Percentiles rank a stretch among this genome's conserved stretches.
phyloP scores from a whole-genome alignment of 1,140 invertebrate genomes.

The Listronotus oregonensis region DNA sequence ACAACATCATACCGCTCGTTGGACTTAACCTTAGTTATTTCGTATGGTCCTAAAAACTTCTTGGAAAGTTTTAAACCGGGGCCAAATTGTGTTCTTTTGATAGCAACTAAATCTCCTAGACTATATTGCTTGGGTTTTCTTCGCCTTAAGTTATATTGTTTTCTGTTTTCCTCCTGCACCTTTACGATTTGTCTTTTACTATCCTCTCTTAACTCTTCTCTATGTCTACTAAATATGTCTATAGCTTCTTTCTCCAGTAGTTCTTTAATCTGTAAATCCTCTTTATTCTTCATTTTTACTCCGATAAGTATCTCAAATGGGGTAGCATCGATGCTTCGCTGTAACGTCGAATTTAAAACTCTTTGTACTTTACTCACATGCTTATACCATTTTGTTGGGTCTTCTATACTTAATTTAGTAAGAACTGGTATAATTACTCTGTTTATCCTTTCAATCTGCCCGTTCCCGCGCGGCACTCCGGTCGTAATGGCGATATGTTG shows the following conservation, averaged over 20 bases:
- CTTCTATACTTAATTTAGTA: conserved; percentile 41
- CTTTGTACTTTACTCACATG: conserved; percentile 46
- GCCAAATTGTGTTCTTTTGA: conserved; percentile 19
- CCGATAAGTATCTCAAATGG: conserved; percentile 41
- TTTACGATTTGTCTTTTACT: conserved; percentile 44
- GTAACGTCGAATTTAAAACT: conserved; percentile 48
- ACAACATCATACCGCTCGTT: too few relatives aligned
- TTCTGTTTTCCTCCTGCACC: conserved; percentile 48
- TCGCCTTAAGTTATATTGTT: conserved; percentile 38
- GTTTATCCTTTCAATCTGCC: conserved; percentile 50
- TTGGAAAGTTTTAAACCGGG: too few relatives aligned
- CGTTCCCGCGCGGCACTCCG: conserved; percentile 48
- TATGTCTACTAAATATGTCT: conserved; percentile 11
- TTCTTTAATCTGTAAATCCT: conserved; percentile 38
- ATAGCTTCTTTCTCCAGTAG: background rate
- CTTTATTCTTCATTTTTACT: conserved; percentile 39
- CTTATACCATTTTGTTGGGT: conserved; percentile 48
- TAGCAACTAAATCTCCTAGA: conserved; percentile 26
- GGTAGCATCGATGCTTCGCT: conserved; percentile 47
- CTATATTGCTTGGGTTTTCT: conserved; percentile 6
- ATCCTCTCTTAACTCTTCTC: conserved; percentile 39
- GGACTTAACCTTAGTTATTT: too few relatives aligned
- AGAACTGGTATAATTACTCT: conserved; percentile 44
- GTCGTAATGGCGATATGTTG: conserved; percentile 46
- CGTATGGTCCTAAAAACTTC: too few relatives aligned